Evolutionary conservation across 2,888 invertebrate species (phyloP).

Genomic region (Eremobia ochroleuca): DNA sequence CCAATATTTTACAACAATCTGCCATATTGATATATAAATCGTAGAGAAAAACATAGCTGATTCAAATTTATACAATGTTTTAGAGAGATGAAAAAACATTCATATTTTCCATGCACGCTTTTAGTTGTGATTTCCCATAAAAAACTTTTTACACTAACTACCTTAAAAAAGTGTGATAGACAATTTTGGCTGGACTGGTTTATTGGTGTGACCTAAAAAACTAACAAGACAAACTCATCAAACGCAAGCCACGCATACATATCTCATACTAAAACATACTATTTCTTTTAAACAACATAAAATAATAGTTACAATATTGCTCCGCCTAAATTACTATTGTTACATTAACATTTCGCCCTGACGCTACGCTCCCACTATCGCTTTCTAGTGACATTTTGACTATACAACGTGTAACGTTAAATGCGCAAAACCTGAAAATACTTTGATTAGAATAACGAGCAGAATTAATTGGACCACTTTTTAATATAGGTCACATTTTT

Average conservation of each 20-base stretch:
- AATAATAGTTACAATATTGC: constrained; percentile 70
- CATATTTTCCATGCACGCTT: constrained; percentile 38
- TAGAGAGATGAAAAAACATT: constrained; percentile 21
- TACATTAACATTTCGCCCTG: constrained; percentile 61
- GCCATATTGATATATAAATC: constrained; percentile 6
- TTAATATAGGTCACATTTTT: too few species aligned
- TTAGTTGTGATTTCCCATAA: constrained; percentile 39
- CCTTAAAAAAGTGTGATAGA: constrained; percentile 36
- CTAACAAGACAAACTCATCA: constrained; percentile 56
- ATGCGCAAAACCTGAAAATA: too few species aligned
- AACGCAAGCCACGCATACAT: constrained; percentile 65
- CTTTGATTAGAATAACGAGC: too few species aligned
- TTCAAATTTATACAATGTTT: constrained; percentile 27
- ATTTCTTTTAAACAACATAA: constrained; percentile 49
- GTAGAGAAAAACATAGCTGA: constrained; percentile 40
- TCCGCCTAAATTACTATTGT: constrained; percentile 68
- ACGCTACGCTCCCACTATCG: constrained; percentile 8
- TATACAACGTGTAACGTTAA: too few species aligned
- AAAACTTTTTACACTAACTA: constrained; percentile 35
- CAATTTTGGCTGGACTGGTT: constrained; percentile 58
- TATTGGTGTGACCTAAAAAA: constrained; percentile 41
- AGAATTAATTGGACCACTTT: too few species aligned
- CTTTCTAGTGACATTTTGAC: neutral
- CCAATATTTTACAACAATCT: neutral
- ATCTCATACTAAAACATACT: constrained; percentile 43